Base-by-base conservation (phyloP, 2,888 invertebrate species). In the Pyralis farinalis region DNA sequence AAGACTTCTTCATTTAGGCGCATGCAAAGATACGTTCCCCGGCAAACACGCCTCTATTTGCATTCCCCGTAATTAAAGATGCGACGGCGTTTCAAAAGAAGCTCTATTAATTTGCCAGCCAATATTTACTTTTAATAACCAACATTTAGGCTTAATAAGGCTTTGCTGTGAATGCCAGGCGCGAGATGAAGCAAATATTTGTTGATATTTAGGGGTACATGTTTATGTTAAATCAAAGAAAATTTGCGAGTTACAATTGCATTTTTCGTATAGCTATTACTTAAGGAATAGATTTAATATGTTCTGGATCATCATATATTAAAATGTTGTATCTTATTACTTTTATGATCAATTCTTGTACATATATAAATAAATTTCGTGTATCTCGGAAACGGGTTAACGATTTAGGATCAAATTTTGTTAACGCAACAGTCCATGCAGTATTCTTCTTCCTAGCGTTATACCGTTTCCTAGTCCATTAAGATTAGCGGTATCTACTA, bases 41-140 rank as follows among this genome's bases (percentile, higher is more conserved):
- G 71, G 74, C 78, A 81, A 83, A 84, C 71, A 77, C 68, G 68
- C 68, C 16, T 74, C 72, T 80, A 68, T 85, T 86, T 87, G 73
- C 71, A 63, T 58, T 68, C 64, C 64, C 43, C 70, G 78, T 85
- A 84, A 86, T 85, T 85, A 85, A 83, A 77, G 81, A 78, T 71
- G 70, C 74, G 73, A 60, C 61, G 57, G 52, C 51, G 55, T 58
- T 51, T 83, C 84, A 84, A 87, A 87, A 86, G 84, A 86, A 87
- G 76, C 71, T 71, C 65, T 83, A 86, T 82, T 84, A 79, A 86
- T 85, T 81, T 80, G 76, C 60, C 51, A 61, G 73, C 67, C 71
- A 86, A 88, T 85, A 84, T 88, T 88, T 82, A 71, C 70, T 69
- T 79, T 76, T 82, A 77, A 82, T 87, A 84, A 81, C 76, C 70